Conservation (phyloP, 30 jellyfish, hydroid and myxozoan genomes). For the Clytia hemisphaerica region DNA sequence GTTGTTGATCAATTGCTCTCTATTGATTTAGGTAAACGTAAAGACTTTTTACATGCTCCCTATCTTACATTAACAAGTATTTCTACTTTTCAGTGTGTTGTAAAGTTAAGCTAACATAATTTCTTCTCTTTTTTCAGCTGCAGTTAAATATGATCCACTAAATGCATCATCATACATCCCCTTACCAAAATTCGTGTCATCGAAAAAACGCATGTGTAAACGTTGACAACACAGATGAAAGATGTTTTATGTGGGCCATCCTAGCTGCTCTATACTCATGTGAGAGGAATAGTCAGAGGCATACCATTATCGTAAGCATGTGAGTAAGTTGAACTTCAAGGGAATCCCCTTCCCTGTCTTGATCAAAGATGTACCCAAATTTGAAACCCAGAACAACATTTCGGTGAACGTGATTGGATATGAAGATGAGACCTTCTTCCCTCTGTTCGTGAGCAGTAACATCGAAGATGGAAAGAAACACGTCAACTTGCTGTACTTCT, state of each 20-base stretch:
- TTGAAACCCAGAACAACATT: conserved; percentile 32
- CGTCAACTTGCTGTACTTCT: not conserved
- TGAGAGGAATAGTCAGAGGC: conserved; percentile 23
- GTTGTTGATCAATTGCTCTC: too few relatives aligned
- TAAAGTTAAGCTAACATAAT: too few relatives aligned
- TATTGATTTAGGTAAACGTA: not conserved
- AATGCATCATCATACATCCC: conserved; percentile 31
- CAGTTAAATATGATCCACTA: conserved; percentile 20
- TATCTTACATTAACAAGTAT: too few relatives aligned
- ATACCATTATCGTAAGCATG: not conserved
- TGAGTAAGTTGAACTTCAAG: conserved; percentile 25
- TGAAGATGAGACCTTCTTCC: conserved; percentile 12
- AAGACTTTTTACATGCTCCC: too few relatives aligned
- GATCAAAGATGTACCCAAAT: conserved; percentile 12
- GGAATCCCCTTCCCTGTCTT: conserved; percentile 44
- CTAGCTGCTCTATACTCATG: conserved; percentile 26
- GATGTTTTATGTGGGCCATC: conserved; percentile 18
- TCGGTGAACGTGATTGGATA: conserved; percentile 24
- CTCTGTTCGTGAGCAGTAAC: not conserved
- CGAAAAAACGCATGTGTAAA: conserved; percentile 15
- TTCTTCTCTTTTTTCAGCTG: not conserved
- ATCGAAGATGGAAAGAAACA: not conserved
- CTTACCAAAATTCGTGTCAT: conserved; percentile 29
- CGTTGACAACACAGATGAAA: conserved; percentile 17
- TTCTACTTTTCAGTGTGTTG: conserved; percentile 24